Conservation (phyloP, 2,113 vertebrate genomes). For the Balaeniceps rex region DNA sequence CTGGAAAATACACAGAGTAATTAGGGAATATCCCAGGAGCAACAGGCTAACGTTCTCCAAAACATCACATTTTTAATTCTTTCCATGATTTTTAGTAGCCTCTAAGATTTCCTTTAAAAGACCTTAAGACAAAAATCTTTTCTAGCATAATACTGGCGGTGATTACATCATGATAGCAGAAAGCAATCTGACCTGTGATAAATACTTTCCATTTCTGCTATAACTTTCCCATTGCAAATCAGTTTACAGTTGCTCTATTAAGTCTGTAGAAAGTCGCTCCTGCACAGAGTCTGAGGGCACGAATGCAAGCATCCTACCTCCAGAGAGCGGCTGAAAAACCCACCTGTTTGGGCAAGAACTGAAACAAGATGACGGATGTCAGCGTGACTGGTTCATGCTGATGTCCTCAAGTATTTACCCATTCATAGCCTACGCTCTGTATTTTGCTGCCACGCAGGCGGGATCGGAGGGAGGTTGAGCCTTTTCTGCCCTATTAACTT, state of each 20-base stretch:
- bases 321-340: not conserved
- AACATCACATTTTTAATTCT: not conserved
- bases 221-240: not conserved
- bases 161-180: not conserved
- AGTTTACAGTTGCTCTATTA: not conserved
- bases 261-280: not conserved
- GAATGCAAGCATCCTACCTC: not conserved
- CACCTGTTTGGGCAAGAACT: not conserved
- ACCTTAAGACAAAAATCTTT: not conserved
- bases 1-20: not conserved
- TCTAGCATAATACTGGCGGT: not conserved
- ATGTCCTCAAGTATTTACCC: not conserved
- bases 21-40: not conserved
- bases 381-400: not conserved
- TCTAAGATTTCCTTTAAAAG: not conserved
- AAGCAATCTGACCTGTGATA: not conserved
- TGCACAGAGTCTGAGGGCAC: not conserved
- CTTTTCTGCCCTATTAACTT: constrained; percentile 65
- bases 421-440: not conserved
- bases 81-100: not conserved
- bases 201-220: not conserved
- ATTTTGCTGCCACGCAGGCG: not conserved
- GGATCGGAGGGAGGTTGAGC: constrained; percentile 2
- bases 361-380: not conserved
- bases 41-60: not conserved